phyloP scores from a whole-genome alignment of 1,140 invertebrate species.

The Vollenhovia emeryi region DNA sequence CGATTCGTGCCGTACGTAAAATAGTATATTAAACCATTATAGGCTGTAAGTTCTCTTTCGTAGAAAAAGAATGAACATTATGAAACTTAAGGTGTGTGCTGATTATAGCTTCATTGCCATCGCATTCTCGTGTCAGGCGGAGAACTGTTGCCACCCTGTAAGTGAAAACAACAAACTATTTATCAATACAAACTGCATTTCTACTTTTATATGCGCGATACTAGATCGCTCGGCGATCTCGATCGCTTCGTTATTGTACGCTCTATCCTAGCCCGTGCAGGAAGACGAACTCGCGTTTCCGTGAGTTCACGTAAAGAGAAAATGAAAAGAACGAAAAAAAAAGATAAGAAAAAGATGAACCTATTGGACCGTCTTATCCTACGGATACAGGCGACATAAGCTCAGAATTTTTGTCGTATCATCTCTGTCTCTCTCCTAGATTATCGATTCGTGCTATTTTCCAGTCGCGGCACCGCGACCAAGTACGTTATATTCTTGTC shows the following conservation, averaged over 20 bases:
- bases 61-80: conserved; percentile 77
- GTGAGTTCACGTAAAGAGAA: conserved; percentile 26
- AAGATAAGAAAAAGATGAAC: conserved; percentile 50
- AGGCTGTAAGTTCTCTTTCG: conserved; percentile 81
- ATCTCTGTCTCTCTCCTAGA: conserved; percentile 56
- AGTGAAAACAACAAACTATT: conserved; percentile 84
- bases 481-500: conserved; percentile 66
- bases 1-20: conserved; percentile 73
- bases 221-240: conserved; percentile 38
- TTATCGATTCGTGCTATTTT: conserved; percentile 62
- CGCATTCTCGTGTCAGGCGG: conserved; percentile 84
- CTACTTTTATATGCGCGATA: conserved; percentile 70
- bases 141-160: conserved; percentile 85
- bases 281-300: conserved; percentile 28
- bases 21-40: conserved; percentile 78
- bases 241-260: conserved; percentile 48
- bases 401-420: conserved; percentile 57
- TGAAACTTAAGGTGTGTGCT: conserved; percentile 84
- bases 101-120: conserved; percentile 85
- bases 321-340: conserved; percentile 51
- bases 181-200: conserved; percentile 80
- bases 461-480: conserved; percentile 58
- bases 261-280: conserved; percentile 37
- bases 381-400: conserved; percentile 61
- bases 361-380: conserved; percentile 49